Percentiles rank a stretch among this genome's conserved stretches.
phyloP scores from a whole-genome alignment of 2,797 vertebrate genomes.

The Pseudochromis fuscus region DNA sequence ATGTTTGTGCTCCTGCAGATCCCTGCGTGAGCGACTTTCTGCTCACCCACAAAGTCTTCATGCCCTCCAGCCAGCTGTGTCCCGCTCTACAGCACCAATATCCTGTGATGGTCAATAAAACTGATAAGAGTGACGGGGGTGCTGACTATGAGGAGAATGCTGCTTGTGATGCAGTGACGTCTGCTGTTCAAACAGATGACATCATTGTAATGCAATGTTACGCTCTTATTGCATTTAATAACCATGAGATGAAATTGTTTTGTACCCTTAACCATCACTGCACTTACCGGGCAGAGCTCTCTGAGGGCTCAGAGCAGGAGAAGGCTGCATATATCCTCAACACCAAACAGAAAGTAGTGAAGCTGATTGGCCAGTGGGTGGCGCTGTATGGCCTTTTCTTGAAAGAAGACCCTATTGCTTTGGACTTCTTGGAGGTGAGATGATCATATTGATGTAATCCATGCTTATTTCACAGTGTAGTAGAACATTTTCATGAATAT shows the following conservation, averaged over 20 bases:
- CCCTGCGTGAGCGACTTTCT: conserved; percentile 92
- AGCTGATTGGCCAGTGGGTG: conserved; percentile 92
- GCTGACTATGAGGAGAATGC: background rate
- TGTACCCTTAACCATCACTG: conserved; percentile 83
- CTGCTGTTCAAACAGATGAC: background rate
- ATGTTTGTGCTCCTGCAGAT: conserved; percentile 81
- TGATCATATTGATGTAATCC: background rate
- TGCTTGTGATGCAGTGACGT: background rate
- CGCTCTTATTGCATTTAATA: background rate
- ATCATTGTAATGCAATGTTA: background rate
- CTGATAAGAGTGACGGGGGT: background rate
- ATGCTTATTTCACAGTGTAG: background rate
- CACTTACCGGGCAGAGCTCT: conserved; percentile 90
- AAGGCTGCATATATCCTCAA: conserved; percentile 87
- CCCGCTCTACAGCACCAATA: conserved; percentile 93
- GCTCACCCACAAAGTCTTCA: conserved; percentile 93
- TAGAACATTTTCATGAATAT: background rate
- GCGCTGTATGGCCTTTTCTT: conserved; percentile 88
- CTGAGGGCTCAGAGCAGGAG: conserved; percentile 91
- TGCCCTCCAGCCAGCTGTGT: conserved; percentile 92
- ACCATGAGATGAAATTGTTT: background rate
- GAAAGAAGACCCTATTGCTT: conserved; percentile 86
- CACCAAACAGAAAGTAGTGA: conserved; percentile 91
- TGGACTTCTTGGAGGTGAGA: conserved; percentile 90
- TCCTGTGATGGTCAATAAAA: conserved; percentile 76